Base-by-base conservation (phyloP, 2,888 invertebrate species). In the Sarcophaga subvicina region DNA sequence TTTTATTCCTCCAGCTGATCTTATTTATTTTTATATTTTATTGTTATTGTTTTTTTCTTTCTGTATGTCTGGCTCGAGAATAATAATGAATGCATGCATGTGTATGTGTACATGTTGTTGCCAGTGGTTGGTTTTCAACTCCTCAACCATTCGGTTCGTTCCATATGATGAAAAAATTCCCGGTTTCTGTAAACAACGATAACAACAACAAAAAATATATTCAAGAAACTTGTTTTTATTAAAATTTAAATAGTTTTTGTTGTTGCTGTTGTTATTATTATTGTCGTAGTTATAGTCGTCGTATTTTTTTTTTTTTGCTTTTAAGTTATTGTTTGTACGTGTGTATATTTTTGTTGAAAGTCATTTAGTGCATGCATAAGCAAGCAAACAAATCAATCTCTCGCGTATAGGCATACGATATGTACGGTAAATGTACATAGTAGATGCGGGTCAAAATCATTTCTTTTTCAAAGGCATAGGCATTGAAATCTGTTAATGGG, bases 1-100 rank as follows among this genome's bases (percentile, higher is more conserved):
- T 27, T 86, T 69, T 73, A 47, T 71, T 73, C 79, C 87, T 89
- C 88, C 90, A 90, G 90, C 90, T 90, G 90, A 89, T 90, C 89
- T 89, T 89, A 88, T 89, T 89, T 90, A 88, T 88, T 88, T 86
- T 84, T 85, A 62, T 82, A 77, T 62, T 76, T 77, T 80, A 54
- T 82, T 86, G 59, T 77, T 77, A 67, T 88, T 80, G 76, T 85
- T 22, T 22, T 86, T 77, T 67, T 86, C 45, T 62, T 47, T 27
- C 20, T 79, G 11, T 69, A 76, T 75, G 79, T 75, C 70, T 66
- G 64, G 64, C 49, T 71, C 60, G 80, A 54, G 67, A 70, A 77
- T 71, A 83, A 25, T 47, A 17, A 54, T 54, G 12, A 54, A 12
- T 12, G 54, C 4, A 54, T 54, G 54, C 12, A 54, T 54, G 54